Evolutionary conservation across 1,140 invertebrate species (phyloP), one percentile per base, ranked within the genome.

Genomic region (Amphibalanus amphitrite): DNA sequence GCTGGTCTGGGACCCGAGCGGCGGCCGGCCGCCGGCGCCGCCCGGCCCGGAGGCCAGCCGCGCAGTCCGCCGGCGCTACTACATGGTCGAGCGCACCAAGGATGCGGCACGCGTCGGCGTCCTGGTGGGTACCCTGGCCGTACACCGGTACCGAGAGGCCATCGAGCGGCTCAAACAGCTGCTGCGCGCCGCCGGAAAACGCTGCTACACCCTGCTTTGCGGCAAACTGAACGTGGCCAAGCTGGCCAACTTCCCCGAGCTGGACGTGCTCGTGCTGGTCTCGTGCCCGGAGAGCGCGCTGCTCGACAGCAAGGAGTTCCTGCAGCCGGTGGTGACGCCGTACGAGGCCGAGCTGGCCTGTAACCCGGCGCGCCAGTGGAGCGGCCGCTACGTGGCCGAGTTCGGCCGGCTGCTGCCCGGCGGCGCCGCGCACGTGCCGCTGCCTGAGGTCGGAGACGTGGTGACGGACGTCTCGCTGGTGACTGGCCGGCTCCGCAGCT

Each of bases 171-270:
- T 96, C 68, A 92, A 91, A 79, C 78, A 83, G 64, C 81, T 92
- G 38, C 84, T 91, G 0, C 88, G 86, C 77, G 79, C 82, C 64
- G 86, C 87, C 64, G 88, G 88, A 0, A 94, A 94, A 78, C 93
- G 92, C 77, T 87, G 86, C 70, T 96, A 97, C 77, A 88, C 92
- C n/a, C 86, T 97, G 68, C 90, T 90, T 38, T 89, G 97, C 70
- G 94, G 94, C 3, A 94, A 94, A 81, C 88, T 93, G 26, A 97
- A 93, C 84, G 87, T 89, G 67, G 87, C 90, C 0, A 98, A 98
- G 81, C 80, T 98, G 71, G 93, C 93, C 0, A 98, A 98, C 82
- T 93, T 95, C 81, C 85, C 89, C 70, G 92, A 95, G 84, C 88
- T 96, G 70, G 93, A 97, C 79, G 85, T 91, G 69, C 97, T 92